phyloP scores from a whole-genome alignment of 2,113 vertebrate species.

The Sarotherodon lohbergeri region DNA sequence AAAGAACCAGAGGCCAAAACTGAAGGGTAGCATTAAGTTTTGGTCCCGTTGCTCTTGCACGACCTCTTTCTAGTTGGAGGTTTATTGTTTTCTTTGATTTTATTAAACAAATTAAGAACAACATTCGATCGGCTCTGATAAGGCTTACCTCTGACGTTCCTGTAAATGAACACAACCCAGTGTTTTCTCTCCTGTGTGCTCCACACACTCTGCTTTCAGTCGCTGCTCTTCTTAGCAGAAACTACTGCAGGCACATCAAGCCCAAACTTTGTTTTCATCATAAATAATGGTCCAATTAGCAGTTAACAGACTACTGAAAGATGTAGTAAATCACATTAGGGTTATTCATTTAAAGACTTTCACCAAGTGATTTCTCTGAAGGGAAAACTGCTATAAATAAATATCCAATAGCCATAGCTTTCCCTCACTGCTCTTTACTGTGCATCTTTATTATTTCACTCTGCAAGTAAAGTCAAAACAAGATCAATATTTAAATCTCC shows the following conservation, averaged over 20 bases:
- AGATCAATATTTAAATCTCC: not conserved
- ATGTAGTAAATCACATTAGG: not conserved
- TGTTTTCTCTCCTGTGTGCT: not conserved
- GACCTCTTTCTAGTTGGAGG: not conserved
- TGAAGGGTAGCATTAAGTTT: not conserved
- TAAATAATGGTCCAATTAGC: fast-evolving
- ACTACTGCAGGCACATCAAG: not conserved
- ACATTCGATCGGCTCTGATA: not conserved
- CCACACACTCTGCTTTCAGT: not conserved
- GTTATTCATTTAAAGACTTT: not conserved
- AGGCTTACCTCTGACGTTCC: not conserved
- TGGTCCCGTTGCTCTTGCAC: not conserved
- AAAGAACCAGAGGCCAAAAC: not conserved
- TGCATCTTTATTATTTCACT: fast-evolving
- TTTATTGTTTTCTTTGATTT: not conserved
- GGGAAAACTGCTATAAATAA: not conserved
- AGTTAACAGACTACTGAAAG: not conserved
- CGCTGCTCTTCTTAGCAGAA: not conserved
- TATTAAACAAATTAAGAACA: not conserved
- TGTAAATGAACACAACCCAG: not conserved
- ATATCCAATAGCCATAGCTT: not conserved
- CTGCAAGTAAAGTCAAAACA: not conserved
- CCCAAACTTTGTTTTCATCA: not conserved
- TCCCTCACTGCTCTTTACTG: not conserved
- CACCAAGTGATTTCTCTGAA: not conserved